These are phyloP conservation scores for Premnoplex brunnescens DNA, from an alignment of 2,797 vertebrate species.

Conservation along the genomic window DNA sequence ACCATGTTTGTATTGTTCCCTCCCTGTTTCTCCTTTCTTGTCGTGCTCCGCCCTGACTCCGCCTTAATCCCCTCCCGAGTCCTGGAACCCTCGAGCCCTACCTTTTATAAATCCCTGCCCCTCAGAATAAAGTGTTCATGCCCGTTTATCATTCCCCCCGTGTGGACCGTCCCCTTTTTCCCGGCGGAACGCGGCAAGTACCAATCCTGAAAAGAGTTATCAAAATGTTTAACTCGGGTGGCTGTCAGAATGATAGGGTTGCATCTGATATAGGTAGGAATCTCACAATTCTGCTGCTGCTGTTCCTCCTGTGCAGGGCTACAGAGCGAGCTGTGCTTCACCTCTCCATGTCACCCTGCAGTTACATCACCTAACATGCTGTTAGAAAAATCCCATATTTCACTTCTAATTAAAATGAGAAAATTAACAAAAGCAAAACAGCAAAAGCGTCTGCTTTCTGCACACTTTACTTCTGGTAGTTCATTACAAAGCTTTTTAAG, in stretches of 20 bases:
- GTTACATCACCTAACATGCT: neutral
- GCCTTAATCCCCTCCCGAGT: no score
- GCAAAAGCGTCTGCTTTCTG: neutral
- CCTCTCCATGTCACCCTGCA: neutral
- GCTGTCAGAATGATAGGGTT: conserved; percentile 21
- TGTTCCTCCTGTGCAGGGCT: neutral
- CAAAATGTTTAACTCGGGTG: neutral
- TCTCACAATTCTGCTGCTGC: neutral
- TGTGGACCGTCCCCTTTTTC: no score
- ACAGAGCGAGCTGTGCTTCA: neutral
- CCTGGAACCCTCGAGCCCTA: no score
- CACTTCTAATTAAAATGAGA: neutral
- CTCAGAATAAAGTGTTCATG: no score
- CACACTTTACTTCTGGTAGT: neutral
- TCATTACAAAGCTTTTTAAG: neutral
- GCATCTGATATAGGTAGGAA: conserved; percentile 15
- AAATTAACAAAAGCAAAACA: neutral
- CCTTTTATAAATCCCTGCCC: no score
- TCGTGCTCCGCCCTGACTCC: no score
- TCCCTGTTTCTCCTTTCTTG: no score
- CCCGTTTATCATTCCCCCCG: no score
- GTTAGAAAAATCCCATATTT: neutral
- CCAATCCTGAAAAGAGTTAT: neutral
- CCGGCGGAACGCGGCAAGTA: no score
- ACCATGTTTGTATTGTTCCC: no score